Evolutionary conservation across 2,113 vertebrate genomes (phyloP).

Genomic region (Brachirus orientalis): DNA sequence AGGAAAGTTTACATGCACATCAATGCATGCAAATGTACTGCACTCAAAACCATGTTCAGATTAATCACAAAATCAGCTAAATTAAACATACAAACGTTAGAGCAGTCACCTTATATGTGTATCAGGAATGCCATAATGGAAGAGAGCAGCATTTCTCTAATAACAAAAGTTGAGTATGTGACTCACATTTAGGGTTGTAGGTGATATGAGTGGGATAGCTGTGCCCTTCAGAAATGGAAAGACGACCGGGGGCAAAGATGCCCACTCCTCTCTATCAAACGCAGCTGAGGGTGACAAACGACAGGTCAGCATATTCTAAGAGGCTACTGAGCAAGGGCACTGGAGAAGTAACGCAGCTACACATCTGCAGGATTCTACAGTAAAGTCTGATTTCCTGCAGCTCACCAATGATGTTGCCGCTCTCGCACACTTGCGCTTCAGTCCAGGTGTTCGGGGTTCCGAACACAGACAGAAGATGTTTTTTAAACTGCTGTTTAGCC

Average conservation of each 20-base stretch:
- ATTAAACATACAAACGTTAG: too few relatives aligned
- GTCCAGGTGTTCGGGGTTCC: conserved; percentile 65
- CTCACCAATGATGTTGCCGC: conserved; percentile 75
- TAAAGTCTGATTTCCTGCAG: not conserved
- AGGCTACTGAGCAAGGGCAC: too few relatives aligned
- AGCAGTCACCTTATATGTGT: too few relatives aligned
- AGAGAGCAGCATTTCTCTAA: too few relatives aligned
- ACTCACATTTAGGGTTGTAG: conserved; percentile 69
- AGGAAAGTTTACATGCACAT: not conserved
- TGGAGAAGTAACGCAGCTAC: not conserved
- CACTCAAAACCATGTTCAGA: not conserved
- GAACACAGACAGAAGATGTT: conserved; percentile 49
- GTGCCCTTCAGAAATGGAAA: conserved; percentile 55
- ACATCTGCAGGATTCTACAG: not conserved
- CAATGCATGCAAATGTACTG: not conserved
- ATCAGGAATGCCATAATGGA: too few relatives aligned
- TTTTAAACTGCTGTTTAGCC: conserved; percentile 51
- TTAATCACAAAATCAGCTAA: too few relatives aligned
- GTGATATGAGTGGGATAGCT: conserved; percentile 64
- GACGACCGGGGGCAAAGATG: conserved; percentile 52
- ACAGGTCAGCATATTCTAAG: not conserved
- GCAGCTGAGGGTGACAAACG: conserved; percentile 61
- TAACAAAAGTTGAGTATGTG: conserved; percentile 2
- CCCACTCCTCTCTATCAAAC: conserved; percentile 56
- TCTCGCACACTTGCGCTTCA: conserved; percentile 51